A percentile compares a stretch with the other conserved stretches of the same genome.
These are phyloP conservation scores for Aradus depressus DNA, from an alignment of 2,888 invertebrate species.

Conservation along the genomic window DNA sequence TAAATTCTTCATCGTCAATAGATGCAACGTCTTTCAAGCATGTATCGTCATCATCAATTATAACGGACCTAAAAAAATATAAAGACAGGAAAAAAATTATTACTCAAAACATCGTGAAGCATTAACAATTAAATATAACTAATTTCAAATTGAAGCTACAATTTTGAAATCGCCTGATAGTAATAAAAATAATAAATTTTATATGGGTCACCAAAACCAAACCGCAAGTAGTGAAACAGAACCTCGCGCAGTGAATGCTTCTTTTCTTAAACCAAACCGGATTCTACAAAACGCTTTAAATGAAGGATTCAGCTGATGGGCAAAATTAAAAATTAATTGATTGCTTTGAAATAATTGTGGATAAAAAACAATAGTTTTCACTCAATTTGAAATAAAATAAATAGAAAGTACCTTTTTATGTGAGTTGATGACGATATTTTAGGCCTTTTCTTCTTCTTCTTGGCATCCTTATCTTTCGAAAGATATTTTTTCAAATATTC, in stretches of 20 bases:
- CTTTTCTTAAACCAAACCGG: no score
- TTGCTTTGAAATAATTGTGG: background rate
- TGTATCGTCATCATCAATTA: slow-evolving; percentile 81
- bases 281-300: no score
- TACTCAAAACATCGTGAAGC: background rate
- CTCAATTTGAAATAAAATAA: no score
- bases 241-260: no score
- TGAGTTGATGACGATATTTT: slow-evolving; percentile 42
- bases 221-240: no score
- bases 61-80: slow-evolving; percentile 52
- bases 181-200: no score
- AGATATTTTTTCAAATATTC: slow-evolving; percentile 70
- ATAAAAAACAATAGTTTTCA: background rate
- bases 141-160: no score
- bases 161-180: background rate
- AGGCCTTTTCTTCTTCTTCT: slow-evolving; percentile 56
- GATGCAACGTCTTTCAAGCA: slow-evolving; percentile 50
- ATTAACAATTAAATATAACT: no score
- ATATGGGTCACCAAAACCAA: no score
- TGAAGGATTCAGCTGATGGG: no score
- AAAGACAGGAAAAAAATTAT: slow-evolving; percentile 1
- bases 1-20: slow-evolving; percentile 50
- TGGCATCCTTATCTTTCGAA: slow-evolving; percentile 48
- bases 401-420: slow-evolving; percentile 29
- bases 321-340: no score